phyloP scores from a whole-genome alignment of 35 echinoderm and acorn worm genomes.

The Ophioderma brevispina region DNA sequence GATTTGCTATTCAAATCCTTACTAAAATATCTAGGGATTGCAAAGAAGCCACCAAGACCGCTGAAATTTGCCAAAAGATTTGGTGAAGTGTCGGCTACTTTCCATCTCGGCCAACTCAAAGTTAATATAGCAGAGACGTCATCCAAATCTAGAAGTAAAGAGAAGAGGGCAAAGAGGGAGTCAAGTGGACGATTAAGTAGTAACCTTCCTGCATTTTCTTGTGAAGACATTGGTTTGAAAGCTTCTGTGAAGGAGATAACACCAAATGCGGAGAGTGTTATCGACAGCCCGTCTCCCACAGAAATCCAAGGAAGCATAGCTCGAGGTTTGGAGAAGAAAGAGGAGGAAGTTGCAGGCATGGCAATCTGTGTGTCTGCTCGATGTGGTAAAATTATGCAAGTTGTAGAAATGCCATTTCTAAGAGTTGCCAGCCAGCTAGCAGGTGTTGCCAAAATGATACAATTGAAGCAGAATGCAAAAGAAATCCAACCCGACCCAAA shows the following conservation, averaged over 20 bases:
- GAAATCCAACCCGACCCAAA: not conserved
- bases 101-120: not conserved
- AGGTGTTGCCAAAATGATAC: slow-evolving; percentile 22
- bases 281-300: not conserved
- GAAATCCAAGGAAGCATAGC: slow-evolving; percentile 59
- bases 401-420: slow-evolving; percentile 90
- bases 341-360: not conserved
- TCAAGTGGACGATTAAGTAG: not conserved
- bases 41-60: slow-evolving; percentile 16
- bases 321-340: slow-evolving; percentile 27
- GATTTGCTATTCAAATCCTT: slow-evolving; percentile 87
- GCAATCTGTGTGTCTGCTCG: slow-evolving; percentile 24
- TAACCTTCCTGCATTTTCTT: slow-evolving; percentile 60
- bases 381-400: slow-evolving; percentile 64
- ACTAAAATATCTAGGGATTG: slow-evolving; percentile 67
- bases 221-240: slow-evolving; percentile 63
- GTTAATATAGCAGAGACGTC: slow-evolving; percentile 13
- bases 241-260: slow-evolving; percentile 50
- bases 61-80: slow-evolving; percentile 29
- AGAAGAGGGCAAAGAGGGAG: slow-evolving; percentile 6
- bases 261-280: not conserved
- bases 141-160: not conserved
- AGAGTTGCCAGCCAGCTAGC: slow-evolving; percentile 80
- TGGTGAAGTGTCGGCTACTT: not conserved
- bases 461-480: not conserved